Base-by-base conservation (phyloP, 2,888 invertebrate genomes). In the Calameuta filiformis region DNA sequence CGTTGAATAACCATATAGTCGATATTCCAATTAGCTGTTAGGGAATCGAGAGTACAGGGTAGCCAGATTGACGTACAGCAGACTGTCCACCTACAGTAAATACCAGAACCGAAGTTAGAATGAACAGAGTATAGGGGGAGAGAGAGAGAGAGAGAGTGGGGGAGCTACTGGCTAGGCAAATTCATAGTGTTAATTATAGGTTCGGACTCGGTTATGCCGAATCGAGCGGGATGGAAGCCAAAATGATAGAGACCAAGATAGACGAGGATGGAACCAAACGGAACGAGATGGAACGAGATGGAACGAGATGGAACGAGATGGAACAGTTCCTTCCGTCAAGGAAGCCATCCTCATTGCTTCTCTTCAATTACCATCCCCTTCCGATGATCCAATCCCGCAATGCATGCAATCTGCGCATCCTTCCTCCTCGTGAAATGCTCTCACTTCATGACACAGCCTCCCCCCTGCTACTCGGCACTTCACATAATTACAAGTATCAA, bases 351-450 rank as follows among this genome's bases (percentile, higher is more conserved):
- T 76, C 75, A 31, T 77, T 77, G 77, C 73, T 79, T 80, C 81
- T 80, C 80, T 81, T 76, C 79, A 81, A 80, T 82, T 82, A 80
- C 81, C 80, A 82, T 82, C 81, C 81, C 79, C 77, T 76, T 76
- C 79, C 78, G 79, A 81, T 81, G 79, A 76, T 77, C 79, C 75
- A 77, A 76, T 76, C 69, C 77, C 77, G 69, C 77, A 75, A 75
- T 76, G 79, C 73, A 79, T 82, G 75, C 77, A 77, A 81, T 80
- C 69, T 71, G 40, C 40, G 40, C 40, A 56, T 56, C 40, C 40
- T 56, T 56, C 15, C 40, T 2, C 40, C 23, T 23, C 40, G 40
- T 2, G 23, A 56, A 2, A 56, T 56, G 15, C 40, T 40, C 40
- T 40, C 12, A 4, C 40, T 40, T 4, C 15, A 4, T 15, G 15